These are phyloP conservation scores for Syrrhaptes paradoxus DNA, from an alignment of 2,113 vertebrate species.

Conservation along the genomic window DNA sequence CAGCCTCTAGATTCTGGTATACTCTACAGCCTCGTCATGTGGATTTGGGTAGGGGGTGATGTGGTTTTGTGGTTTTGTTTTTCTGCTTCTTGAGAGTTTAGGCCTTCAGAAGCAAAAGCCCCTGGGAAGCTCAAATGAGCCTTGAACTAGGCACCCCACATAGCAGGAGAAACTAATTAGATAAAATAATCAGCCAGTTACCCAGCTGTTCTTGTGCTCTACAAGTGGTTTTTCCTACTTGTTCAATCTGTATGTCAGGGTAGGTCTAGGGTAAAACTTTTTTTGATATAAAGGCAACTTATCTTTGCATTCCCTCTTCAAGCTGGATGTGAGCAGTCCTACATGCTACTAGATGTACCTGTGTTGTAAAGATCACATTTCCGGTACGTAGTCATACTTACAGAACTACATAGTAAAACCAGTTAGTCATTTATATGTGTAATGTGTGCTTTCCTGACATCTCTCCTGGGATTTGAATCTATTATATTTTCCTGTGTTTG, in stretches of 20 bases:
- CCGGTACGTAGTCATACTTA: background rate
- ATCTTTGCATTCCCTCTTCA: background rate
- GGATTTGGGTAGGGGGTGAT: background rate
- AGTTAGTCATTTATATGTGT: background rate
- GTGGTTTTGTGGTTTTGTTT: background rate
- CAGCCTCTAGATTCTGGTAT: background rate
- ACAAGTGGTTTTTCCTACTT: background rate
- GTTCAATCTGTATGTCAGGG: background rate
- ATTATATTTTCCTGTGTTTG: background rate
- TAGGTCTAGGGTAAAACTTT: background rate
- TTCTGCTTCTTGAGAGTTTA: background rate
- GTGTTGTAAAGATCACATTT: background rate
- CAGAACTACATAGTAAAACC: background rate
- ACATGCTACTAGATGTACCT: background rate
- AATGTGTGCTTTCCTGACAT: background rate
- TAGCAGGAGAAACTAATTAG: background rate
- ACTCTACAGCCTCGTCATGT: background rate
- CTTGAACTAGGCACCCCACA: background rate
- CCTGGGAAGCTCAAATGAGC: background rate
- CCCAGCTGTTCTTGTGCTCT: background rate
- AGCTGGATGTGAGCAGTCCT: background rate
- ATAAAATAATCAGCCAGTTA: background rate
- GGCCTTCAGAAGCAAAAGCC: background rate
- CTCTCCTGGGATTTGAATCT: background rate
- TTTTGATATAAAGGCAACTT: background rate